Conservation (phyloP, 2,888 invertebrate genomes). For the Syrista parreyssii region DNA sequence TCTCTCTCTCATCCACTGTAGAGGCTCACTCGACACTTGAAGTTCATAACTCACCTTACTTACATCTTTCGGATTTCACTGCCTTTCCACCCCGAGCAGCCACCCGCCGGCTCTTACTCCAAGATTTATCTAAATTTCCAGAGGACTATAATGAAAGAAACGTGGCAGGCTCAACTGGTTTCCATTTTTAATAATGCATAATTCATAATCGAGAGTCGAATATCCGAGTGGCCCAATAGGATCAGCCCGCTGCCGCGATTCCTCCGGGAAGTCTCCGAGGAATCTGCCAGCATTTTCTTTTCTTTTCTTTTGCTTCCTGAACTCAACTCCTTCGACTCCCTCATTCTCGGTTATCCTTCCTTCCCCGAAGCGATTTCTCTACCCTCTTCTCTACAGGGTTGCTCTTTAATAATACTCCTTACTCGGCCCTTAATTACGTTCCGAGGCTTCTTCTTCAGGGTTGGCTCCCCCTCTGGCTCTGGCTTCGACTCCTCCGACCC, state of each 20-base stretch:
- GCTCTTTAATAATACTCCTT: constrained; percentile 42
- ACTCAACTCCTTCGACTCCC: background rate
- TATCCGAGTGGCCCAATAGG: background rate
- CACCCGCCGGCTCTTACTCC: constrained; percentile 12
- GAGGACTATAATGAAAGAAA: constrained; percentile 44
- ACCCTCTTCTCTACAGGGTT: constrained; percentile 13
- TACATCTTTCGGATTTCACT: background rate
- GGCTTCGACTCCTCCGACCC: background rate
- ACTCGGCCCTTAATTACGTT: constrained; percentile 42
- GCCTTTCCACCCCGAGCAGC: background rate
- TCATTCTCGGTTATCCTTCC: background rate
- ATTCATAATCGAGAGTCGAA: constrained; percentile 38
- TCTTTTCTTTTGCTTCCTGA: too few relatives aligned
- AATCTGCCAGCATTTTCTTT: too few relatives aligned
- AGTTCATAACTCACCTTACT: constrained; percentile 43
- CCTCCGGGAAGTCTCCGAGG: too few relatives aligned
- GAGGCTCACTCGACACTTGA: constrained; percentile 42
- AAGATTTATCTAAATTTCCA: constrained; percentile 47
- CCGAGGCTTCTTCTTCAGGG: constrained; percentile 16
- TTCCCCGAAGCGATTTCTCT: too few relatives aligned
- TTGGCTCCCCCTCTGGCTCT: constrained; percentile 16
- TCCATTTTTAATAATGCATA: constrained; percentile 41
- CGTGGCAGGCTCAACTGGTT: constrained; percentile 23
- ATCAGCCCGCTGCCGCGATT: too few relatives aligned
- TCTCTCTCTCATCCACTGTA: constrained; percentile 11